phyloP scores from a whole-genome alignment of 2,113 vertebrate species.

The Sceloporus tristichus region DNA sequence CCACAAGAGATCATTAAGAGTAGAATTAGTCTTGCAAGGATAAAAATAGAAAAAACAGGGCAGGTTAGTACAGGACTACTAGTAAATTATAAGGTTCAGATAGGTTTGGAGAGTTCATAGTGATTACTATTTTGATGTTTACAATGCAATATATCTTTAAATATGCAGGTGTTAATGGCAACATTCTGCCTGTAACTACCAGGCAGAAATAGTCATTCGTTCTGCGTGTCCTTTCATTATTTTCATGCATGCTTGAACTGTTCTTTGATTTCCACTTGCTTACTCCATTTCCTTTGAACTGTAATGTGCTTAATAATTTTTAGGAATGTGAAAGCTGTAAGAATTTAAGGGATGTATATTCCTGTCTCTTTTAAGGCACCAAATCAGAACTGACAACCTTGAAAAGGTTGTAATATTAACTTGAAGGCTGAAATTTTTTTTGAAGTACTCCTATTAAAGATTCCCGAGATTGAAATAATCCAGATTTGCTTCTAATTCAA shows the following conservation, averaged over 20 bases:
- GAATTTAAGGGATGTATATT: constrained; percentile 14
- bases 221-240: constrained; percentile 8
- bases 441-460: constrained; percentile 19
- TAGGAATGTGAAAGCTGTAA: constrained; percentile 11
- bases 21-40: background rate
- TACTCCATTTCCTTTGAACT: constrained; percentile 23
- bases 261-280: constrained; percentile 27
- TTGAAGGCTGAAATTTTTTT: constrained; percentile 11
- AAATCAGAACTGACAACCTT: constrained; percentile 16
- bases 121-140: constrained; percentile 4
- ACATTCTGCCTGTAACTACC: background rate
- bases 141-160: background rate
- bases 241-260: constrained; percentile 29
- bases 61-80: background rate
- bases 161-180: background rate
- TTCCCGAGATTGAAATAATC: constrained; percentile 19
- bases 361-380: background rate
- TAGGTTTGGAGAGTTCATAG: background rate
- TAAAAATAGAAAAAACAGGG: background rate
- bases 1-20: background rate
- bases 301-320: constrained; percentile 35
- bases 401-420: constrained; percentile 4
- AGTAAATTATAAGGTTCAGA: background rate
- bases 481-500: background rate
- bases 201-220: background rate